Evolutionary conservation across 2,797 vertebrate species (phyloP).

Genomic region (Phrynocephalus vlangalii): DNA sequence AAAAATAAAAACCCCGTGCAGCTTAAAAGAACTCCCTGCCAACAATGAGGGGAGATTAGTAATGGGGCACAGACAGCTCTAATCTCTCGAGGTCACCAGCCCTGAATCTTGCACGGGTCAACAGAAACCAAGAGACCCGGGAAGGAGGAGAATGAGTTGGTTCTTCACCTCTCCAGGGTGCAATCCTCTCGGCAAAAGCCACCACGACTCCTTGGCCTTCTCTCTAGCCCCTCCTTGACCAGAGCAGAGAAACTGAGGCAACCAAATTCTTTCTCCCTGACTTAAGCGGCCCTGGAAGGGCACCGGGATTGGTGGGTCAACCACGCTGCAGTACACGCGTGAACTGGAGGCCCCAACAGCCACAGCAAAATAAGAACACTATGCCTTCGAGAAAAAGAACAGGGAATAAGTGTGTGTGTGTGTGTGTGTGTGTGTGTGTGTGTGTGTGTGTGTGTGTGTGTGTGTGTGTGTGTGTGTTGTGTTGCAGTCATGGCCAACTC

Average conservation of each 20-base stretch:
- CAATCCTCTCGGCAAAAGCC: not conserved
- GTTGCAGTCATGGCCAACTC: too few species aligned
- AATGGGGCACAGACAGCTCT: not conserved
- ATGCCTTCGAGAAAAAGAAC: not conserved
- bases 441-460: too few species aligned
- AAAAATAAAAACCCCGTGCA: not conserved
- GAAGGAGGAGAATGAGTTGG: not conserved
- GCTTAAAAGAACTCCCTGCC: not conserved
- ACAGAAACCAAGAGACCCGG: not conserved
- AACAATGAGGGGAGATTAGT: not conserved
- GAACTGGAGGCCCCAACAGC: not conserved
- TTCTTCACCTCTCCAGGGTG: not conserved
- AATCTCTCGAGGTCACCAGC: not conserved
- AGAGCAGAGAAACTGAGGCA: not conserved
- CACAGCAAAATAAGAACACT: too few species aligned
- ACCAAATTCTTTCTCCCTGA: not conserved
- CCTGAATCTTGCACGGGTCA: slow-evolving; percentile 2
- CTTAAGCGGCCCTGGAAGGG: not conserved
- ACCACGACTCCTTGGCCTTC: not conserved
- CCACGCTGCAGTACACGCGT: not conserved
- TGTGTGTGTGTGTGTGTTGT: too few species aligned
- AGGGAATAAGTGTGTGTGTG: too few species aligned
- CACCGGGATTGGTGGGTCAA: not conserved
- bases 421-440: too few species aligned
- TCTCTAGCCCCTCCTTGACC: not conserved